A percentile compares a stretch with the other conserved stretches of the same genome.
Evolutionary conservation across 2,797 vertebrate species (phyloP).

Genomic region (Emydoidea blandingii): DNA sequence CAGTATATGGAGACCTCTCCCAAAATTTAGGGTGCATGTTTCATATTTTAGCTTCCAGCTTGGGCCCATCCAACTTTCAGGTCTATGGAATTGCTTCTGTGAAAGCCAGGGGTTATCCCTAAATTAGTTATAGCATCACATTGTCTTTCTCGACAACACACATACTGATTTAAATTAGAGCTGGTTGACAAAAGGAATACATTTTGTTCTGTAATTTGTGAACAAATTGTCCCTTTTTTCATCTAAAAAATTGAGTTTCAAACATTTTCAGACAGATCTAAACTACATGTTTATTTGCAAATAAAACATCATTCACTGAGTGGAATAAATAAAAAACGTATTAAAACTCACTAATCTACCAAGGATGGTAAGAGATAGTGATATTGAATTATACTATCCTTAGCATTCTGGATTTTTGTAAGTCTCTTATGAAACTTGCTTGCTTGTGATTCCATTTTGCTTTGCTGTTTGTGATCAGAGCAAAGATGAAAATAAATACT

Average conservation of each 20-base stretch:
- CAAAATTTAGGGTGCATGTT: neutral
- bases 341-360: neutral
- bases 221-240: neutral
- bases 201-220: neutral
- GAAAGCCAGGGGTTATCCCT: neutral
- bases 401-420: neutral
- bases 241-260: neutral
- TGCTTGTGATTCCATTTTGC: neutral
- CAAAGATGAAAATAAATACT: neutral
- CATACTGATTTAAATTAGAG: neutral
- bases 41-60: neutral
- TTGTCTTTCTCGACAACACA: neutral
- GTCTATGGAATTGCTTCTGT: neutral
- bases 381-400: neutral
- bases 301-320: neutral
- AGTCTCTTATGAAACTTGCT: neutral
- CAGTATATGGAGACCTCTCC: neutral
- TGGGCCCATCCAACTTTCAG: neutral
- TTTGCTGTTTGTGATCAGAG: neutral
- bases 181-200: too few relatives aligned
- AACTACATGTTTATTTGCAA: neutral
- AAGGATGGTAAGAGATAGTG: fast-evolving
- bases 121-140: neutral
- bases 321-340: neutral
- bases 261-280: neutral